Evolutionary conservation across 2,888 invertebrate genomes (phyloP).

Genomic region (Elaeidobius kamerunicus): DNA sequence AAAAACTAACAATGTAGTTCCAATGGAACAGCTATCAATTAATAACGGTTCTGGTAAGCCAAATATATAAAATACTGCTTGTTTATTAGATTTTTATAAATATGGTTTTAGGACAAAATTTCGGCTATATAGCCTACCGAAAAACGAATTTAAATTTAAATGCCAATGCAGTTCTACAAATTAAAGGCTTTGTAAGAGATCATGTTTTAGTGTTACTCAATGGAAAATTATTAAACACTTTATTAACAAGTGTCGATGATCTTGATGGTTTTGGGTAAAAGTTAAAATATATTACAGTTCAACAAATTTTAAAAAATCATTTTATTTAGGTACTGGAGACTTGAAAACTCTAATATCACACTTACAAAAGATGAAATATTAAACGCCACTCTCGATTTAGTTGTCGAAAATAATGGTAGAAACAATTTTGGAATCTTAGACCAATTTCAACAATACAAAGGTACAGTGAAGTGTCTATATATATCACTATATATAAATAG

Average conservation of each 20-base stretch:
- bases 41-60: slow-evolving; percentile 47
- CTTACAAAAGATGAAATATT: slow-evolving; percentile 29
- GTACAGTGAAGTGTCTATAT: slow-evolving; percentile 2
- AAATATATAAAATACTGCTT: no score
- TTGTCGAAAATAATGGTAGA: slow-evolving; percentile 78
- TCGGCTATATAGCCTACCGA: slow-evolving; percentile 56
- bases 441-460: slow-evolving; percentile 48
- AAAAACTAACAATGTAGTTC: slow-evolving; percentile 20
- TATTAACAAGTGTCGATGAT: slow-evolving; percentile 32
- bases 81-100: not conserved
- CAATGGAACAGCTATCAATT: slow-evolving; percentile 45
- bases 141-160: slow-evolving; percentile 41
- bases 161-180: slow-evolving; percentile 40
- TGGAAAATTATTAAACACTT: slow-evolving; percentile 45
- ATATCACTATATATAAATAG: not conserved
- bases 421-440: slow-evolving; percentile 56
- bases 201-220: slow-evolving; percentile 52
- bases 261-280: slow-evolving; percentile 26
- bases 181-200: slow-evolving; percentile 50
- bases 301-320: not conserved
- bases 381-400: slow-evolving; percentile 46
- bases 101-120: slow-evolving; percentile 51
- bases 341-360: slow-evolving; percentile 39
- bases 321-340: slow-evolving; percentile 32
- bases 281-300: not conserved